Conservation (phyloP, 2,888 invertebrate species). For the Marasmarcha lunaedactyla region DNA sequence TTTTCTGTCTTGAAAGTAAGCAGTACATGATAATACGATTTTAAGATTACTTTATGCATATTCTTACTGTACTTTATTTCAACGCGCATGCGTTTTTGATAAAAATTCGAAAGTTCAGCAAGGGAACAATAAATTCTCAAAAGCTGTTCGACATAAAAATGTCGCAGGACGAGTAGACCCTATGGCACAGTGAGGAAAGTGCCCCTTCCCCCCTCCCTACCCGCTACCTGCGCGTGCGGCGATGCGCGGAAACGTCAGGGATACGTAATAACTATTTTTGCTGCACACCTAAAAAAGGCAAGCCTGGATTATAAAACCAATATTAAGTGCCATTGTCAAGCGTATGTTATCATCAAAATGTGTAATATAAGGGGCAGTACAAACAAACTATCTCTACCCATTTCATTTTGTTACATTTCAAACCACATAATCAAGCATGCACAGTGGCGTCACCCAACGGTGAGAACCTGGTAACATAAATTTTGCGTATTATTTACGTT, state of each 20-base stretch:
- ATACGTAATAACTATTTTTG: too few relatives aligned
- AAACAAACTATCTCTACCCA: background rate
- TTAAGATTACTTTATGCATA: too few relatives aligned
- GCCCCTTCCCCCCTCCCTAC: constrained; percentile 27
- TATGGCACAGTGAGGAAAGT: constrained; percentile 25
- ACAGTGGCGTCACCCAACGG: constrained; percentile 39
- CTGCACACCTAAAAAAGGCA: too few relatives aligned
- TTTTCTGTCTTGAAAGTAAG: too few relatives aligned
- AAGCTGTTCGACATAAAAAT: background rate
- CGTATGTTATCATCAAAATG: too few relatives aligned
- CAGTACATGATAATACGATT: too few relatives aligned
- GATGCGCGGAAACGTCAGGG: constrained; percentile 63
- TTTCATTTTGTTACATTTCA: background rate
- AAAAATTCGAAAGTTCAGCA: too few relatives aligned
- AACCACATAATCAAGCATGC: constrained; percentile 48
- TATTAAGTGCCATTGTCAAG: too few relatives aligned
- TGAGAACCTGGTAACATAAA: constrained; percentile 70
- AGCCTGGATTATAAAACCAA: too few relatives aligned
- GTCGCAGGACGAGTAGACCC: constrained; percentile 3
- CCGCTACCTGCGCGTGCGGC: constrained; percentile 54
- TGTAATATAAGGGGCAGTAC: background rate
- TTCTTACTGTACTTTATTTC: too few relatives aligned
- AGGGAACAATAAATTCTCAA: too few relatives aligned
- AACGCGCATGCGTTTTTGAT: too few relatives aligned
- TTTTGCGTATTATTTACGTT: constrained; percentile 69